Conservation (phyloP, 2,797 vertebrate species). For the Gobio occitaniae region DNA sequence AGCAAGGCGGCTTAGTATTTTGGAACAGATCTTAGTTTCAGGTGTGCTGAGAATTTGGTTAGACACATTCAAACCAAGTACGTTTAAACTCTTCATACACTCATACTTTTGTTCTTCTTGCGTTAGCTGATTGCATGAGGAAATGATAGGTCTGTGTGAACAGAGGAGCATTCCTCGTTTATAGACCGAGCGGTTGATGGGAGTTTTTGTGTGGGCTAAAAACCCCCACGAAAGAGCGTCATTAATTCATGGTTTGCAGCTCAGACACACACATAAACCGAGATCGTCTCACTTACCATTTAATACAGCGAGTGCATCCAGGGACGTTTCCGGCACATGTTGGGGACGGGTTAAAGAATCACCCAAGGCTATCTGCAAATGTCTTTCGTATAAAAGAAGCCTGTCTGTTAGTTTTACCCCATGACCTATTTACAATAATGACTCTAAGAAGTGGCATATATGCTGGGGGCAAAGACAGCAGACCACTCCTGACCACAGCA, state of each 20-base stretch:
- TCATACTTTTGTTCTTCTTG: background rate
- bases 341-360: constrained; percentile 62
- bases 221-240: background rate
- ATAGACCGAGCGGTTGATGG: background rate
- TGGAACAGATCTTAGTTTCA: background rate
- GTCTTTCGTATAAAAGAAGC: constrained; percentile 66
- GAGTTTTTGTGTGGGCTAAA: constrained; percentile 33
- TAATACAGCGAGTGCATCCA: constrained; percentile 51
- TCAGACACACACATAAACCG: constrained; percentile 24
- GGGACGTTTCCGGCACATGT: constrained; percentile 58
- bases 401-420: constrained; percentile 67
- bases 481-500: constrained; percentile 12
- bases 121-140: constrained; percentile 6
- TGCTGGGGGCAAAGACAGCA: constrained; percentile 29
- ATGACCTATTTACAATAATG: constrained; percentile 75
- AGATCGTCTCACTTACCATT: constrained; percentile 1
- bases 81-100: background rate
- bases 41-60: background rate
- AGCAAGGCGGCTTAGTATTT: background rate
- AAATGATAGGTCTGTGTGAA: background rate
- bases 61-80: background rate
- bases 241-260: constrained; percentile 35
- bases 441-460: constrained; percentile 60
- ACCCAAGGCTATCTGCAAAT: constrained; percentile 64
- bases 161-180: constrained; percentile 19